phyloP scores from a whole-genome alignment of 1,140 invertebrate species.

The Drosophila cardini region DNA sequence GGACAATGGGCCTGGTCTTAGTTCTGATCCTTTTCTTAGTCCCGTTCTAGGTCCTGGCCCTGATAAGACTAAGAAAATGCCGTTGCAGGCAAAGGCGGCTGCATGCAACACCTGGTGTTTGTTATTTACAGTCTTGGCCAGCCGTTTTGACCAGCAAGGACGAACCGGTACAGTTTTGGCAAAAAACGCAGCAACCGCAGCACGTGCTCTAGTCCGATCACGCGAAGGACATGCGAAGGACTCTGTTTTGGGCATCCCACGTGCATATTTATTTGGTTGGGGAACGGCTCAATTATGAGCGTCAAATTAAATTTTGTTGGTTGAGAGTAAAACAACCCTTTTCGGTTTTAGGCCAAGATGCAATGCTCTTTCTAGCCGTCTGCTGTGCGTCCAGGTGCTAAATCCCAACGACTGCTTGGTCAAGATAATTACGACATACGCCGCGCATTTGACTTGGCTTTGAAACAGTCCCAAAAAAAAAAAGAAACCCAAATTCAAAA shows the following conservation, averaged over 20 bases:
- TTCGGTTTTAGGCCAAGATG: constrained; percentile 9
- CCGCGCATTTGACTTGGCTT: constrained; percentile 61
- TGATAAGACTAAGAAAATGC: constrained; percentile 70
- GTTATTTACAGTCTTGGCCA: constrained; percentile 29
- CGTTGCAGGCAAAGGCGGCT: constrained; percentile 51
- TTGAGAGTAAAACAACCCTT: constrained; percentile 26
- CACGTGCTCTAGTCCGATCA: constrained; percentile 35
- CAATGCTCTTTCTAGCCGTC: constrained; percentile 48
- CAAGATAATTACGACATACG: constrained; percentile 73
- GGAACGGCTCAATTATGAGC: constrained; percentile 56
- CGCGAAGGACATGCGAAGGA: constrained; percentile 23
- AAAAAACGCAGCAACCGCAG: constrained; percentile 31
- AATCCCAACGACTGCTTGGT: constrained; percentile 63
- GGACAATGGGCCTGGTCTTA: constrained; percentile 49
- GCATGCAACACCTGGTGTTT: constrained; percentile 60
- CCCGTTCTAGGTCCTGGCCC: not conserved
- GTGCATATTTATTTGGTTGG: constrained; percentile 5
- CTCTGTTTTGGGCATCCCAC: constrained; percentile 16
- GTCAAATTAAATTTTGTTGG: constrained; percentile 55
- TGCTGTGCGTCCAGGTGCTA: constrained; percentile 66
- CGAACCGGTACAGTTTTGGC: constrained; percentile 51
- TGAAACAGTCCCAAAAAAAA: constrained; percentile 5
- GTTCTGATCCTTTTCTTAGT: not conserved
- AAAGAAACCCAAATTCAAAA: constrained; percentile 18
- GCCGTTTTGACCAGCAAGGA: constrained; percentile 21